Evolutionary conservation across 2,888 invertebrate species (phyloP).

Genomic region (Bibio marci): DNA sequence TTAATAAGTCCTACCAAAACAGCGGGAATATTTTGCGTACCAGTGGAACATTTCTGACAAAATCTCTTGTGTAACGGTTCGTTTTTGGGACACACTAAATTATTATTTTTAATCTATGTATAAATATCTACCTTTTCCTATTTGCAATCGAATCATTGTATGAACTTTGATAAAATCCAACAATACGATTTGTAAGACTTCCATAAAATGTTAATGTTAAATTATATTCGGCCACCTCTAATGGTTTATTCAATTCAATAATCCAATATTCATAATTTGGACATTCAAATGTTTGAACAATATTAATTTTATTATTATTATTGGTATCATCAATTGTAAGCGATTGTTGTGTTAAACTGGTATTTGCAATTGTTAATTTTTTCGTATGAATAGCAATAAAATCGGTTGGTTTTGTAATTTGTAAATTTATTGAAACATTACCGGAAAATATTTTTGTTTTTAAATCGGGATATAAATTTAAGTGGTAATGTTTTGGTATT

Average conservation of each 20-base stretch:
- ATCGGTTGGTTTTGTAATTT: conserved; percentile 27
- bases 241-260: conserved; percentile 22
- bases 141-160: conserved; percentile 29
- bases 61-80: too few relatives aligned
- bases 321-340: conserved; percentile 19
- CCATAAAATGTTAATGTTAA: conserved; percentile 47
- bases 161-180: conserved; percentile 58
- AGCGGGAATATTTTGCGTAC: too few relatives aligned
- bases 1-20: too few relatives aligned
- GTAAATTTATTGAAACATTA: conserved; percentile 34
- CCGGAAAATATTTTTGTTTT: conserved; percentile 39
- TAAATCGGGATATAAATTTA: conserved; percentile 45
- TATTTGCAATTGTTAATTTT: conserved; percentile 30
- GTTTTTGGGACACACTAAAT: too few relatives aligned
- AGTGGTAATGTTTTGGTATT: conserved; percentile 42
- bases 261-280: conserved; percentile 26
- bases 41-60: too few relatives aligned
- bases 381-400: conserved; percentile 34
- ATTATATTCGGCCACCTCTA: conserved; percentile 29
- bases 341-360: conserved; percentile 17
- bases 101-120: too few relatives aligned
- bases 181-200: conserved; percentile 46
- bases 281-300: conserved; percentile 18
- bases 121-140: conserved; percentile 26
- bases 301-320: conserved; percentile 10